Evolutionary conservation across 1,140 invertebrate species (phyloP).

Genomic region (Pseudomyrmex concolor): DNA sequence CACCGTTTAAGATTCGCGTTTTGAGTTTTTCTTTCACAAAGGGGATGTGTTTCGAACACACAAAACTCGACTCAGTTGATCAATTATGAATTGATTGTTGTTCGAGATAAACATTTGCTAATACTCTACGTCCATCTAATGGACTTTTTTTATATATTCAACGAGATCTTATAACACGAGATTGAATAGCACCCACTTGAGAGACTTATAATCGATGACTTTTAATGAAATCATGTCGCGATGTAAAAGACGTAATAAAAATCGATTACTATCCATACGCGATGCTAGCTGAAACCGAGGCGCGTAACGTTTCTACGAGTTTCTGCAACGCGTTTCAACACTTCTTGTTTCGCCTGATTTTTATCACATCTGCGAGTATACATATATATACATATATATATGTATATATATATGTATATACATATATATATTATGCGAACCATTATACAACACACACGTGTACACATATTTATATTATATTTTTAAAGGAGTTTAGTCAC

Average conservation of each 20-base stretch:
- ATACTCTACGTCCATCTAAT: constrained; percentile 56
- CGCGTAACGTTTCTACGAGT: constrained; percentile 61
- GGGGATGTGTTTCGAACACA: background rate
- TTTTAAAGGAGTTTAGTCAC: constrained; percentile 86
- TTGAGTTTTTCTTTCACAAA: constrained; percentile 17
- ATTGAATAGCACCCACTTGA: constrained; percentile 62
- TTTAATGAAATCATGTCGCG: constrained; percentile 15
- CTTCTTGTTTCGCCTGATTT: constrained; percentile 74
- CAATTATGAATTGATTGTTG: constrained; percentile 61
- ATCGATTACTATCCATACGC: constrained; percentile 40
- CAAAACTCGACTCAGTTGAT: constrained; percentile 19
- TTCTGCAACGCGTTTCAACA: constrained; percentile 60
- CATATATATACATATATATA: constrained; percentile 72
- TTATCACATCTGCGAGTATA: constrained; percentile 75
- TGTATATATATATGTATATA: constrained; percentile 68
- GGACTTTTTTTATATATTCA: constrained; percentile 41
- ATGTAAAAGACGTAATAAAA: constrained; percentile 7
- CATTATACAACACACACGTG: constrained; percentile 71
- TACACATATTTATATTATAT: constrained; percentile 85
- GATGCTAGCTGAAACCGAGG: constrained; percentile 69
- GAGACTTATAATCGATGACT: constrained; percentile 18
- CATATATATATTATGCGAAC: constrained; percentile 72
- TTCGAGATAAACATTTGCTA: constrained; percentile 48
- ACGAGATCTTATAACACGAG: constrained; percentile 58
- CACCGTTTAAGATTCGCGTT: constrained; percentile 48